These are phyloP conservation scores for Eumerus sabulonum DNA, from an alignment of 2,888 invertebrate species.

Conservation along the genomic window DNA sequence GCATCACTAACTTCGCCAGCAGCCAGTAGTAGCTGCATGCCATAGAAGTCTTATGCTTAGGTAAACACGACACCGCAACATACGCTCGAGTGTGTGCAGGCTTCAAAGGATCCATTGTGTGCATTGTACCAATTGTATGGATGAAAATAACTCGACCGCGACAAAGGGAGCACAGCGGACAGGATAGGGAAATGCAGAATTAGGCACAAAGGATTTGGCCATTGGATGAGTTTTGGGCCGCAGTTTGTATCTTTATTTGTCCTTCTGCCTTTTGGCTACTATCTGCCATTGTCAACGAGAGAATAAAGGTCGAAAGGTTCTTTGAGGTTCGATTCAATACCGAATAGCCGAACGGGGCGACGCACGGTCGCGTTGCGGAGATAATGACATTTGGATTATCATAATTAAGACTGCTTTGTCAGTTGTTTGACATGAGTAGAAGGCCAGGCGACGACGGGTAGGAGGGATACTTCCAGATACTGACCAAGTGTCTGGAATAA, in stretches of 20 bases:
- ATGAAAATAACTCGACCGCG: constrained; percentile 55
- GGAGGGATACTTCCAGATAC: constrained; percentile 6
- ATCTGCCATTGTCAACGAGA: constrained; percentile 20
- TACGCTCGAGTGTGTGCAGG: constrained; percentile 39
- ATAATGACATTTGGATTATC: constrained; percentile 19
- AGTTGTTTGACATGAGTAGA: constrained; percentile 30
- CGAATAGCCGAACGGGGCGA: not conserved
- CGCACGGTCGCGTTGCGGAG: not conserved
- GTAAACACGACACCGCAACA: constrained; percentile 19
- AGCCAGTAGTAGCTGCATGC: constrained; percentile 2
- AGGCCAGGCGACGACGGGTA: constrained; percentile 6
- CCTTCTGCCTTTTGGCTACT: not conserved
- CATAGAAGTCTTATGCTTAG: constrained; percentile 33
- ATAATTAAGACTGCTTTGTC: constrained; percentile 2
- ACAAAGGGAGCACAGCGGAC: constrained; percentile 13
- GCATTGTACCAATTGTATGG: constrained; percentile 52
- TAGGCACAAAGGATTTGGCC: not conserved
- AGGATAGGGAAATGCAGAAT: not conserved
- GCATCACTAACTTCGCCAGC: no score
- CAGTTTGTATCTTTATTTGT: not conserved
- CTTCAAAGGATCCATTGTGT: constrained; percentile 50
- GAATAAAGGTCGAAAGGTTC: not conserved
- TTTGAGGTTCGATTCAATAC: no score
- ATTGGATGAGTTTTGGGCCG: not conserved
- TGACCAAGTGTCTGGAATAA: constrained; percentile 33